These are phyloP conservation scores for Hestina assimilis DNA, from an alignment of 1,140 invertebrate genomes.

Conservation along the genomic window DNA sequence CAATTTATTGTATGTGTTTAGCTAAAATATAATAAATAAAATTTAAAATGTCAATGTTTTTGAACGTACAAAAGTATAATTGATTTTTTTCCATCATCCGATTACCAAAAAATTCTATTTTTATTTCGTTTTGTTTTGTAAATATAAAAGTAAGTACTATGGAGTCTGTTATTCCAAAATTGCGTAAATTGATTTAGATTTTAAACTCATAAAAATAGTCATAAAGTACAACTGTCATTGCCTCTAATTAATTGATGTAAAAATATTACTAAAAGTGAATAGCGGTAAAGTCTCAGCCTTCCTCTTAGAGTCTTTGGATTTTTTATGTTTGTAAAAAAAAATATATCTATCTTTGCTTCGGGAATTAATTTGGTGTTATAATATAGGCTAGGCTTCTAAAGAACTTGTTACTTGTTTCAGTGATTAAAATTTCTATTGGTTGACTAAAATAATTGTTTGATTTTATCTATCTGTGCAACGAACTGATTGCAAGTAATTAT, in stretches of 20 bases:
- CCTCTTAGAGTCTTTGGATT: no score
- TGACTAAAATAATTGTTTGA: no score
- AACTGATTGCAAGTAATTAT: no score
- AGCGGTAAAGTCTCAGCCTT: no score
- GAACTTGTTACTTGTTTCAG: no score
- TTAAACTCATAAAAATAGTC: not conserved
- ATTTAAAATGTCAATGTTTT: slow-evolving; percentile 1
- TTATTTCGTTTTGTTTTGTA: slow-evolving; percentile 28
- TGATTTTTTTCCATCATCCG: slow-evolving; percentile 28
- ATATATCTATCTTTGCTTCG: no score
- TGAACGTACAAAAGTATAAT: slow-evolving; percentile 20
- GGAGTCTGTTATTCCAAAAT: not conserved
- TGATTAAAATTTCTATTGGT: no score
- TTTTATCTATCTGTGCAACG: no score
- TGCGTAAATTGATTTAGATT: not conserved
- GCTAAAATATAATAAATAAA: not conserved
- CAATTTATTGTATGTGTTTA: not conserved
- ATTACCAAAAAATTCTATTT: slow-evolving; percentile 19
- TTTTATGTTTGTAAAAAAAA: no score
- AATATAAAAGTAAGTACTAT: slow-evolving; percentile 20
- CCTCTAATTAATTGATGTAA: not conserved
- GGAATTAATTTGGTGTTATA: no score
- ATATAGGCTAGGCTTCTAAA: no score
- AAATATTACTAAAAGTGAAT: no score
- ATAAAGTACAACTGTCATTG: not conserved